phyloP scores from a whole-genome alignment of 2,888 invertebrate genomes.

The Magallana nippona region DNA sequence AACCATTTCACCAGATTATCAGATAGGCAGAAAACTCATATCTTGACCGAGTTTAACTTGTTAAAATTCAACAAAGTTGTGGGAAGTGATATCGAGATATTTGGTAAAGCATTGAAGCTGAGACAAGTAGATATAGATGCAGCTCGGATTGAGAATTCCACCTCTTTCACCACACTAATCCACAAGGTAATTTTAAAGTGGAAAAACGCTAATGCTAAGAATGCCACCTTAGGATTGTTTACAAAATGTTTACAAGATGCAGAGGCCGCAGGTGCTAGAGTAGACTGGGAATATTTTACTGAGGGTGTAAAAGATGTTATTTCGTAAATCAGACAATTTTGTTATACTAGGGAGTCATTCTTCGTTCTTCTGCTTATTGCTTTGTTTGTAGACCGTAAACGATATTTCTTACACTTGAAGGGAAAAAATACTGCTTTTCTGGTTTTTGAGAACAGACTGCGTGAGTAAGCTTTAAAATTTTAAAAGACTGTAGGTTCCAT shows the following conservation, averaged over 20 bases:
- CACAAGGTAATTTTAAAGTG: conserved; percentile 9
- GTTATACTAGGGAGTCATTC: too few relatives aligned
- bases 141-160: neutral
- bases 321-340: too few relatives aligned
- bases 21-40: neutral
- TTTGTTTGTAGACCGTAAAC: too few relatives aligned
- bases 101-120: neutral
- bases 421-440: too few relatives aligned
- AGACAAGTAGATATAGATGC: neutral
- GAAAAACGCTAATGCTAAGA: neutral
- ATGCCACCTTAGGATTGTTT: conserved; percentile 12
- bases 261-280: neutral
- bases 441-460: too few relatives aligned
- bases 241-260: conserved; percentile 5
- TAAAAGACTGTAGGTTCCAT: too few relatives aligned
- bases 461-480: too few relatives aligned
- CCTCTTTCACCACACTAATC: neutral
- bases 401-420: too few relatives aligned
- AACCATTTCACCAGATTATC: neutral
- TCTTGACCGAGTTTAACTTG: neutral
- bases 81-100: neutral
- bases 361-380: too few relatives aligned
- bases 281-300: conserved; percentile 6
- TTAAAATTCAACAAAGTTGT: conserved; percentile 16
- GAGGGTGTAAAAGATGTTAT: neutral